Percentiles rank a stretch among this genome's conserved stretches.
Evolutionary conservation across 2,113 vertebrate genomes (phyloP).

Genomic region (Actenoides hombroni): DNA sequence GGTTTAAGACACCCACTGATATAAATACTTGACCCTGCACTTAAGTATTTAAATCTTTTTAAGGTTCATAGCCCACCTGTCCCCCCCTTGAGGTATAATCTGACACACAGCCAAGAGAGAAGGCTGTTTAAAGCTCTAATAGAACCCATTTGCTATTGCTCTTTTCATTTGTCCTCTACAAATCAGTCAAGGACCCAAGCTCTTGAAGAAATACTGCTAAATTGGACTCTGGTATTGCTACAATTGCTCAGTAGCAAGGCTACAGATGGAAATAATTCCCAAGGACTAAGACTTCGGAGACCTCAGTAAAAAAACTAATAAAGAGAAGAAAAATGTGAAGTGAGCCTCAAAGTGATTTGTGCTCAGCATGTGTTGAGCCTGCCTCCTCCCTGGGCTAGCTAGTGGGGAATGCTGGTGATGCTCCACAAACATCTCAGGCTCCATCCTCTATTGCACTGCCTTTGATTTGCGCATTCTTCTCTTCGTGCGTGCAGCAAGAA

Average conservation of each 20-base stretch:
- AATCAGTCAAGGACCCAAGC: constrained; percentile 21
- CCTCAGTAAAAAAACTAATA: background rate
- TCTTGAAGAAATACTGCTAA: constrained; percentile 7
- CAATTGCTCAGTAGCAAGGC: background rate
- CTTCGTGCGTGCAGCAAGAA: background rate
- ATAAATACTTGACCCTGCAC: background rate
- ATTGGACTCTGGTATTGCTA: background rate
- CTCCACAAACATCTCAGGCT: background rate
- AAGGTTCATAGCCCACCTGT: background rate
- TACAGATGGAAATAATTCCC: background rate
- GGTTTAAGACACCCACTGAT: background rate
- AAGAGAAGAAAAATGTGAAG: background rate
- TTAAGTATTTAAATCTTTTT: background rate
- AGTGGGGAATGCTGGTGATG: background rate
- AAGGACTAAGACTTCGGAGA: background rate
- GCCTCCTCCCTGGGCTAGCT: background rate
- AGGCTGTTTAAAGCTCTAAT: background rate
- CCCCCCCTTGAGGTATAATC: background rate
- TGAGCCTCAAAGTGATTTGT: background rate
- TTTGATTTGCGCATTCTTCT: background rate
- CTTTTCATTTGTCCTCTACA: constrained; percentile 44
- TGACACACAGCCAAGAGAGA: constrained; percentile 15
- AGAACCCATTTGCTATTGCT: constrained; percentile 12
- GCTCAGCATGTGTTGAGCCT: background rate
- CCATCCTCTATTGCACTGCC: background rate